Evolutionary conservation across 1,140 invertebrate species (phyloP).

Genomic region (Drosophila novamexicana): DNA sequence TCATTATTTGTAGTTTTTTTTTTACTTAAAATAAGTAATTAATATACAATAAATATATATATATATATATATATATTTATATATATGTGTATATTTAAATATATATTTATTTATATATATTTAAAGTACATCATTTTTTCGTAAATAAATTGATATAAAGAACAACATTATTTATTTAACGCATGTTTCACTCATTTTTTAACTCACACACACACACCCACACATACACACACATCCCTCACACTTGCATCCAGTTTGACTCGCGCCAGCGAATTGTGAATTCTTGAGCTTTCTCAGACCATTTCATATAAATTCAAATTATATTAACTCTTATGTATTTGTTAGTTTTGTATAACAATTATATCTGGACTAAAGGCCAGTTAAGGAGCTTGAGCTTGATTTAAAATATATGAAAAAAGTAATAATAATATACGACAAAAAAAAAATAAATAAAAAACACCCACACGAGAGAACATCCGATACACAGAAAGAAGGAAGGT

Average conservation of each 20-base stretch:
- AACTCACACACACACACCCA: slow-evolving; percentile 13
- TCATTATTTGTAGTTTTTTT: slow-evolving; percentile 62
- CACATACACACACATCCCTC: slow-evolving; percentile 11
- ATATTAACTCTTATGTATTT: slow-evolving; percentile 2
- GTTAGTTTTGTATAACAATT: slow-evolving; percentile 27
- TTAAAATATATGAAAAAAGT: slow-evolving; percentile 12
- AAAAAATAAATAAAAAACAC: not conserved
- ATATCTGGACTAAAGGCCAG: slow-evolving; percentile 23
- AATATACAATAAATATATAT: slow-evolving; percentile 22
- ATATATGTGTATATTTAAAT: no score
- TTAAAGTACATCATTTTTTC: slow-evolving; percentile 51
- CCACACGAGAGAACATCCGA: not conserved
- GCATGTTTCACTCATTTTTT: slow-evolving; percentile 52
- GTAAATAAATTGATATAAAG: slow-evolving; percentile 49
- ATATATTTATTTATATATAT: slow-evolving; percentile 23
- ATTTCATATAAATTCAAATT: not conserved
- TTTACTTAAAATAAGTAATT: slow-evolving; percentile 41
- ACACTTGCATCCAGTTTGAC: slow-evolving; percentile 2
- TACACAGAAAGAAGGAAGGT: slow-evolving; percentile 37
- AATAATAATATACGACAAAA: not conserved
- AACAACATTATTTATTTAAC: slow-evolving; percentile 25
- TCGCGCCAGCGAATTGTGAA: slow-evolving; percentile 11
- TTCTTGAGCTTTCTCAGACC: slow-evolving; percentile 13
- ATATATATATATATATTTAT: slow-evolving; percentile 13
- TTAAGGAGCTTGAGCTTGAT: slow-evolving; percentile 43